Percentiles rank a stretch among this genome's conserved stretches.
Evolutionary conservation across 1,140 invertebrate species (phyloP).

Genomic region (Drosophila pallidifrons): DNA sequence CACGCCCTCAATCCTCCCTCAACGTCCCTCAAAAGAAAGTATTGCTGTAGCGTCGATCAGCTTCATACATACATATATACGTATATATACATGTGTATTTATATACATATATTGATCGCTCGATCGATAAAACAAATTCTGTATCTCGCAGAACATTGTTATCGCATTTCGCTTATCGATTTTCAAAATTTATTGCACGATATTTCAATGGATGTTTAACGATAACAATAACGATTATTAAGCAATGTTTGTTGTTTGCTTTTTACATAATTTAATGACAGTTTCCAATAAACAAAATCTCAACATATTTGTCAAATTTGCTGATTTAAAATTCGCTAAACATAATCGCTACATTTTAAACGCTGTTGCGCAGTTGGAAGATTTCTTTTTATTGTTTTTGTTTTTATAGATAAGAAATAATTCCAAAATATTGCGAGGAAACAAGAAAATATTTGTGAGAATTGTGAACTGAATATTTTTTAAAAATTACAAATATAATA

Average conservation of each 20-base stretch:
- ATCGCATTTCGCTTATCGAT: slow-evolving; percentile 11
- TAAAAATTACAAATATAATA: too few species aligned
- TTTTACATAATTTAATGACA: background rate
- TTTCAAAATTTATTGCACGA: background rate
- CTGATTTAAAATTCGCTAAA: too few species aligned
- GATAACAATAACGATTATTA: background rate
- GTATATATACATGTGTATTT: background rate
- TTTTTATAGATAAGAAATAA: too few species aligned
- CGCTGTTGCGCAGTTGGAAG: too few species aligned
- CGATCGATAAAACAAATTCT: background rate
- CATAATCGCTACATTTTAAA: too few species aligned
- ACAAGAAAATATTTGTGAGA: too few species aligned
- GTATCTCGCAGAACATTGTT: background rate
- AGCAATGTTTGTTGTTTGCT: background rate
- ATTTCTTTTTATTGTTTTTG: too few species aligned
- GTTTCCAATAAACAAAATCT: too few species aligned
- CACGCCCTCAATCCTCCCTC: slow-evolving; percentile 22
- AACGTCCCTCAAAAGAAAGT: too few species aligned
- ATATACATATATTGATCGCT: background rate
- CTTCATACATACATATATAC: background rate
- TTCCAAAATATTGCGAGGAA: too few species aligned
- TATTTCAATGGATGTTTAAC: background rate
- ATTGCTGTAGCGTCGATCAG: background rate
- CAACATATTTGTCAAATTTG: too few species aligned
- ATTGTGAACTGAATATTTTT: too few species aligned